Evolutionary conservation across 2,888 invertebrate species (phyloP), one percentile per base, ranked within the genome.

Genomic region (Lamellibrachia satsuma): DNA sequence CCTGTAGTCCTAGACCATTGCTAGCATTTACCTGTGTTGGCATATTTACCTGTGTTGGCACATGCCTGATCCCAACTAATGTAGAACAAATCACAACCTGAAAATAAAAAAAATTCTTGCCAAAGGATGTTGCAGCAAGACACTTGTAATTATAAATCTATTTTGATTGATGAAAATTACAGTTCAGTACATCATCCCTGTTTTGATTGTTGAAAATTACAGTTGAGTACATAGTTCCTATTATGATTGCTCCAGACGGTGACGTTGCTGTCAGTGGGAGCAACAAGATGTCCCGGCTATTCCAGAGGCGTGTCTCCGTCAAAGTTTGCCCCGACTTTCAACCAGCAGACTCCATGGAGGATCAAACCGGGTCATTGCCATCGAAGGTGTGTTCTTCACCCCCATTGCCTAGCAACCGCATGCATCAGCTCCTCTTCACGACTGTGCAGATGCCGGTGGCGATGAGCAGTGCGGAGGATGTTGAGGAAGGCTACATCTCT

Each of bases 401-500:
- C 75, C n/a, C 75, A 6, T 75, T 75, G 75, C 75, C 75, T 75
- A 75, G 75, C 75, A 75, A 75, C 75, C 75, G 75, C 22, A 22
- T 75, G 75, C 75, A 75, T 15, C 75, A 75, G 15, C 75, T 93
- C 27, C 52, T 93, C 90, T 93, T 93, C 93, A 90, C 75, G 22
- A 92, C 90, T 3, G 90, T 55, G 4, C 51, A 75, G 90, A 22
- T n/a, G 15, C 93, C 93, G n/a, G 91, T 92, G 60, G 52, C 91
- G n/a, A 27, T 90, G 60, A 11, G 90, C 6, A 91, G 92, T 4
- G 15, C 27, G 27, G 90, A 52, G 6, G 92, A 92, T 60, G 92
- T 27, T n/a, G 92, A 91, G 39, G 94, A 94, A 27, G 95, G 95
- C 57, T 94, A 93, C 92, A 94, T 96, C 60, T 95, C 95, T 11